phyloP scores from a whole-genome alignment of 2,113 vertebrate species.

The Chlamydotis undulata region DNA sequence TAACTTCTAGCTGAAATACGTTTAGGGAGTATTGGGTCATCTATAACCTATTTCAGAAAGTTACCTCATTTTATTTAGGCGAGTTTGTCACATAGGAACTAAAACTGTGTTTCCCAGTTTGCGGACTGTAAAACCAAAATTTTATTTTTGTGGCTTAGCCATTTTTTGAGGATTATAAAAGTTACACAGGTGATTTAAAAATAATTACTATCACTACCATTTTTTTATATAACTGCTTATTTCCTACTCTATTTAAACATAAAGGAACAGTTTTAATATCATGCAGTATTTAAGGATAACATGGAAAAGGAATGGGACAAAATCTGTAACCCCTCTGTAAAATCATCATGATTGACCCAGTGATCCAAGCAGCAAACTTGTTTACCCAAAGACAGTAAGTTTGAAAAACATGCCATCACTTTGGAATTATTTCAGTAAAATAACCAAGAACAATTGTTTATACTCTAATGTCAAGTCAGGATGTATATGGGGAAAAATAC shows the following conservation, averaged over 20 bases:
- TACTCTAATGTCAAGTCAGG: not conserved
- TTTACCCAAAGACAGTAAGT: not conserved
- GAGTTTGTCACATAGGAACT: not conserved
- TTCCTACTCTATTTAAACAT: not conserved
- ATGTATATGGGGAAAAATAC: not conserved
- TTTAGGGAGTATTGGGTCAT: not conserved
- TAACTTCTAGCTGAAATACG: not conserved
- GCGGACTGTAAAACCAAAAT: not conserved
- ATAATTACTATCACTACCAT: not conserved
- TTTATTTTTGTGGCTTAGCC: not conserved
- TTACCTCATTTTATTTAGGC: not conserved
- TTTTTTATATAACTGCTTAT: not conserved
- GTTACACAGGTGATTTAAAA: not conserved
- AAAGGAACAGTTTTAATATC: not conserved
- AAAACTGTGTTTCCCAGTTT: not conserved
- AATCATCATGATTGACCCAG: not conserved
- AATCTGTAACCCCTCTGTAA: not conserved
- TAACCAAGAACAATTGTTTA: not conserved
- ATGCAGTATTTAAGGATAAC: not conserved
- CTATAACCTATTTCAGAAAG: not conserved
- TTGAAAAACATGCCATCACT: not conserved
- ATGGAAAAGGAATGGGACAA: not conserved
- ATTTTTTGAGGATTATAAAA: not conserved
- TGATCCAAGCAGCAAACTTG: constrained; percentile 13
- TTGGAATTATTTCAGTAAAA: not conserved